Evolutionary conservation across 2,797 vertebrate genomes (phyloP), one percentile per base, ranked within the genome.

Genomic region (Pitangus sulphuratus): DNA sequence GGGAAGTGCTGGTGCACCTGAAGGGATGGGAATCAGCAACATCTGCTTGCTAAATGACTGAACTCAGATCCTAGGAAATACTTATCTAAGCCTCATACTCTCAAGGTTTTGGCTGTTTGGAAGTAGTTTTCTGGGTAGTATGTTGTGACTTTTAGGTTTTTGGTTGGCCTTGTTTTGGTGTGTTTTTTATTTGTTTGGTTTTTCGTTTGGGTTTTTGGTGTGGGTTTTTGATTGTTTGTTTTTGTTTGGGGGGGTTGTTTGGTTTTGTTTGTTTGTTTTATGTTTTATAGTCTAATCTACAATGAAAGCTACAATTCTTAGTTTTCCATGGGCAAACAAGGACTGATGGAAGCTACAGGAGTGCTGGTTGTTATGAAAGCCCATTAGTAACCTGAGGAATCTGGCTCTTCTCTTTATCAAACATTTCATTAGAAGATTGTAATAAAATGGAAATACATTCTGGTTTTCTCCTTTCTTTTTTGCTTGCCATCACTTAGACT

Each of bases 141-240:
- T 35, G 15, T 22, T 61, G n/a, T 3, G 17, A 26, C 44, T 58
- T 54, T 78, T 58, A 53, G 15, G 48, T 37, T 40, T 50, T 51
- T 64, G 4, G 3, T 17, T 4, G 42, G 21, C 19, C 89, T 45
- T 71, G 25, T 26, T 66, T 76, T 87, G 17, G 5, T 16, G 68
- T 57, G 12, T 24, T 87, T 56, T 24, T 24, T 24, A 7, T 25
- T 47, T 25, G 11, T 45, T 21, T 20, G 11, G 20, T 45, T 45
- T 45, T 21, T 44, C 11, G 14, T 15, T 40, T 2, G 17, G 14
- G 0, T 44, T 31, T 56, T 40, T 40, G 40, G 13, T 40, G 3
- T 18, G 42, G 42, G 37, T 37, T 37, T 37, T 37, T 37, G n/a
- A n/a, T n/a, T n/a, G 35, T 37, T 37, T 37, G 37, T 15, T 56